These are phyloP conservation scores for Alces alces DNA, from an alignment of 2,113 vertebrate species.

Conservation along the genomic window DNA sequence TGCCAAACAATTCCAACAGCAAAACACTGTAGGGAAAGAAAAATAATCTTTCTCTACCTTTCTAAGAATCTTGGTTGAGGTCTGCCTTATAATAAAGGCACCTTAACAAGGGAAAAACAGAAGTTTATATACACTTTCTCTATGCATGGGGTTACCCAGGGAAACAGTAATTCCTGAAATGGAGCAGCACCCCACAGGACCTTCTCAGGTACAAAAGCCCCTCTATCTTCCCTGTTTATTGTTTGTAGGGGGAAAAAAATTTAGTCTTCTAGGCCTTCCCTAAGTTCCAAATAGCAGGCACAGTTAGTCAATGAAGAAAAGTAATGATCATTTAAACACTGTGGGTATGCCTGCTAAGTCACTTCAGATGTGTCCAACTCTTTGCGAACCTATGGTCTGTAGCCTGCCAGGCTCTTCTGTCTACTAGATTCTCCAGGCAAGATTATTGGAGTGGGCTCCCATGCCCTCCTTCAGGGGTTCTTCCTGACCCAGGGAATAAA, in stretches of 20 bases:
- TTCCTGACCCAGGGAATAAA: not conserved
- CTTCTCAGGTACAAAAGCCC: not conserved
- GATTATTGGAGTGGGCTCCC: not conserved
- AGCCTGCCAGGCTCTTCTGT: not conserved
- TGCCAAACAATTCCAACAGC: not conserved
- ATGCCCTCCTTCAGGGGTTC: not conserved
- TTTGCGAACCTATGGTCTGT: not conserved
- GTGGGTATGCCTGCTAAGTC: not conserved
- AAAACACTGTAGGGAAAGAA: not conserved
- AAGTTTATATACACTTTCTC: not conserved
- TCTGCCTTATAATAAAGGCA: not conserved
- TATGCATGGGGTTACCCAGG: not conserved
- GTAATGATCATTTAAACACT: not conserved
- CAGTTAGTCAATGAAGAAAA: not conserved
- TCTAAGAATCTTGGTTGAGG: not conserved
- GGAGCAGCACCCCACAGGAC: not conserved
- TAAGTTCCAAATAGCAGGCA: not conserved
- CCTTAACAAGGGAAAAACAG: not conserved
- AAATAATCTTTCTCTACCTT: not conserved
- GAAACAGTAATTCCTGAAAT: not conserved
- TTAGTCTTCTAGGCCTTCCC: not conserved
- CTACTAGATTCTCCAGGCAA: not conserved
- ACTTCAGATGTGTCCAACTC: not conserved
- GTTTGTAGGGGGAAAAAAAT: not conserved
- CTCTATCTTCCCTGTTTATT: not conserved